Conservation (phyloP, 2,797 vertebrate species). For the Hydrocynus forskahlii region DNA sequence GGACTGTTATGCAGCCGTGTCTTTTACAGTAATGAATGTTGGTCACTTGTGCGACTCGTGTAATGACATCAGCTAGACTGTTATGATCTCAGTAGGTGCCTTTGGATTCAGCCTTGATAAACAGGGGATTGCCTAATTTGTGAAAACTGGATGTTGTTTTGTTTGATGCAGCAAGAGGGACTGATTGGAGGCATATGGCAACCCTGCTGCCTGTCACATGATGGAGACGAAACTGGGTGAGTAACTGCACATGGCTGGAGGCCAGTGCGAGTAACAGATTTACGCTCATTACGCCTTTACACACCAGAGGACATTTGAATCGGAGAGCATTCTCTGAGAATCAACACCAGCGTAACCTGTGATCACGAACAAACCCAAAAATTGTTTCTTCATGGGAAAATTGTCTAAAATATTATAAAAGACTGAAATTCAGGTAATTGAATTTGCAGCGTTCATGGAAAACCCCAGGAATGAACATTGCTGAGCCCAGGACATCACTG, state of each 20-base stretch:
- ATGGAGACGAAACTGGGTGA: background rate
- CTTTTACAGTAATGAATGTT: background rate
- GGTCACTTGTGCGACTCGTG: background rate
- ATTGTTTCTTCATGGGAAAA: too few relatives aligned
- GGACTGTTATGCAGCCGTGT: background rate
- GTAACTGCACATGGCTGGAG: background rate
- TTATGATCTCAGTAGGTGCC: background rate
- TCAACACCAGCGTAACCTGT: too few relatives aligned
- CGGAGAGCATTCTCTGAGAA: background rate
- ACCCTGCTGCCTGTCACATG: conserved; percentile 4
- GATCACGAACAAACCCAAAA: background rate
- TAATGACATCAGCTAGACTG: background rate
- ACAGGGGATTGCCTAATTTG: background rate
- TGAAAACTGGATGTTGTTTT: background rate
- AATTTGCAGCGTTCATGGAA: too few relatives aligned
- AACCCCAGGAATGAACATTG: too few relatives aligned
- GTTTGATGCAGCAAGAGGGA: background rate
- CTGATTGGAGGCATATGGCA: conserved; percentile 1
- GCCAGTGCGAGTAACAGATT: background rate
- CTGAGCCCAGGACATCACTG: too few relatives aligned
- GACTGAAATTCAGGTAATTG: too few relatives aligned
- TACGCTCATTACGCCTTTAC: background rate
- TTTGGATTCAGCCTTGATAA: background rate
- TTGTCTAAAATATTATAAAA: too few relatives aligned
- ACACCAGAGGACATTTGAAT: background rate